These are phyloP conservation scores for Heliconius erato DNA, from an alignment of 2,888 invertebrate genomes.

Conservation along the genomic window DNA sequence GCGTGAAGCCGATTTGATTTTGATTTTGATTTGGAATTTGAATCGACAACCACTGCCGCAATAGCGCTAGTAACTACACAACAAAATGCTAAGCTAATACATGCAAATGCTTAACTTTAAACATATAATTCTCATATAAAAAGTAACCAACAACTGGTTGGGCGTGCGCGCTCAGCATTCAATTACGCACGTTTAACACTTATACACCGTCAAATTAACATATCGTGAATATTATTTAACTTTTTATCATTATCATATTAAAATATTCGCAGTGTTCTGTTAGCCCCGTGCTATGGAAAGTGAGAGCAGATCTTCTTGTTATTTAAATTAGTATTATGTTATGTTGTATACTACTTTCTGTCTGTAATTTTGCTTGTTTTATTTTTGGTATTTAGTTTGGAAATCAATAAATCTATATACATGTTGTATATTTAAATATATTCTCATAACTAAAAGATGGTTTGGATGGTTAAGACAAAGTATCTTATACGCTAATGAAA, in stretches of 20 bases:
- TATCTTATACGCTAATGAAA: too few species aligned
- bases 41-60: neutral
- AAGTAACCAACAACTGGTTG: conserved; percentile 47
- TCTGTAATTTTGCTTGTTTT: neutral
- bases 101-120: conserved; percentile 37
- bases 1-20: too few species aligned
- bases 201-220: conserved; percentile 77
- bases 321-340: conserved; percentile 2
- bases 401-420: too few species aligned
- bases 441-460: too few species aligned
- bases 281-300: conserved; percentile 11
- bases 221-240: conserved; percentile 83
- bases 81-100: neutral
- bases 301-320: conserved; percentile 22
- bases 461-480: too few species aligned
- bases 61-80: neutral
- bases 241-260: conserved; percentile 72
- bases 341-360: neutral
- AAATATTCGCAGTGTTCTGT: conserved; percentile 50
- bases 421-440: too few species aligned
- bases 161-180: conserved; percentile 58
- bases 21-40: neutral
- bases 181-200: conserved; percentile 79
- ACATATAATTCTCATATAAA: conserved; percentile 44
- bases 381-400: neutral